Evolutionary conservation across 2,113 vertebrate genomes (phyloP).

Genomic region (Corapipo altera): DNA sequence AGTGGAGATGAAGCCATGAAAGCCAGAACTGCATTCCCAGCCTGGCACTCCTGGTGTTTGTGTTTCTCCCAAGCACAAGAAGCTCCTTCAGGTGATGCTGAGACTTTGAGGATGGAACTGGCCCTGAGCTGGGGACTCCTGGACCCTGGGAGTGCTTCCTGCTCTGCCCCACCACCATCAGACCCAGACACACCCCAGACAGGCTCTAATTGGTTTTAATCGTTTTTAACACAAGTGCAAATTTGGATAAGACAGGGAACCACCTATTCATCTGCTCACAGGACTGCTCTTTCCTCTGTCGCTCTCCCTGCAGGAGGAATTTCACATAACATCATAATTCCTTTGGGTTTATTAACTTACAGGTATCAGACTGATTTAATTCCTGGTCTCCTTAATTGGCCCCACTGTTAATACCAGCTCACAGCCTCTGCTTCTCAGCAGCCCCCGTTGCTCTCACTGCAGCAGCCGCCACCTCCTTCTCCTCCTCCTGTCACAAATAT

Average conservation of each 20-base stretch:
- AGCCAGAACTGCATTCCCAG: background rate
- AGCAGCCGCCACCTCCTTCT: background rate
- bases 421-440: background rate
- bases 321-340: background rate
- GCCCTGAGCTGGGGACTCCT: background rate
- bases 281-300: background rate
- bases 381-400: background rate
- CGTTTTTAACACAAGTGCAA: background rate
- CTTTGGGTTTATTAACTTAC: slow-evolving; percentile 1
- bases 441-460: background rate
- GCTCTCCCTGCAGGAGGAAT: background rate
- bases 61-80: background rate
- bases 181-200: too few relatives aligned
- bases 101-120: too few relatives aligned
- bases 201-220: background rate
- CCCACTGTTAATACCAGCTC: background rate
- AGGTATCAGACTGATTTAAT: background rate
- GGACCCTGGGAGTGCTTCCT: background rate
- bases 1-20: background rate
- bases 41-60: rapidly evolving
- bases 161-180: background rate
- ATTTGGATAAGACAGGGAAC: background rate
- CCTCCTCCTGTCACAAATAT: background rate
- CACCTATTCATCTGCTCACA: background rate
- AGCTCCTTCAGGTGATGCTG: background rate